Percentiles rank a stretch among this genome's conserved stretches.
phyloP scores from a whole-genome alignment of 2,888 invertebrate species.

The Stenotaenia linearis region DNA sequence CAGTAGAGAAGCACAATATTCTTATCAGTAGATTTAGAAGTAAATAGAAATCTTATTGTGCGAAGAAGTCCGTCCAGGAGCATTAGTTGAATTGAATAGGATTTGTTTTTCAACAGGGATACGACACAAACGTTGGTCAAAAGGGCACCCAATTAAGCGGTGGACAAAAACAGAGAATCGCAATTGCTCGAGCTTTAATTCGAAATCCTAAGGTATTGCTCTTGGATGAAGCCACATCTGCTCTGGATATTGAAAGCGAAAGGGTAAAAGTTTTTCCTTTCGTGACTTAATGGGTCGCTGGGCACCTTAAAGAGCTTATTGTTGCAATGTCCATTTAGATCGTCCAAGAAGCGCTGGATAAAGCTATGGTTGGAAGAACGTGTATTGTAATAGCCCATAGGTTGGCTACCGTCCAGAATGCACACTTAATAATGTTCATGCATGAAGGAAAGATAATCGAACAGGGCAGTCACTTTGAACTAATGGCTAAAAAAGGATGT shows the following conservation, averaged over 20 bases:
- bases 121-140: conserved; percentile 72
- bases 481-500: background rate
- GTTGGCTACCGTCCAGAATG: background rate
- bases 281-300: too few species aligned
- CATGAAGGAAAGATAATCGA: background rate
- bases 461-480: background rate
- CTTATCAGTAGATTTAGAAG: too few species aligned
- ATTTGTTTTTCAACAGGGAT: conserved; percentile 44
- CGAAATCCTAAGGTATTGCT: conserved; percentile 63
- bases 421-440: background rate
- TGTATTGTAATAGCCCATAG: background rate
- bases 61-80: too few species aligned
- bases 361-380: background rate
- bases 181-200: conserved; percentile 51
- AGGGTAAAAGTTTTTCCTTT: background rate
- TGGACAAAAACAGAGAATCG: conserved; percentile 77
- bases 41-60: too few species aligned
- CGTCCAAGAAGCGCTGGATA: background rate
- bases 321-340: too few species aligned
- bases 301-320: too few species aligned
- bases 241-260: conserved; percentile 67
- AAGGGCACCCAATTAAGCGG: conserved; percentile 76
- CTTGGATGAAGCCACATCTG: conserved; percentile 76
- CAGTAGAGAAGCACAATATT: too few species aligned
- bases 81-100: too few species aligned